These are phyloP conservation scores for Paraescarpia echinospica DNA, from an alignment of 1,140 invertebrate species.

Conservation along the genomic window DNA sequence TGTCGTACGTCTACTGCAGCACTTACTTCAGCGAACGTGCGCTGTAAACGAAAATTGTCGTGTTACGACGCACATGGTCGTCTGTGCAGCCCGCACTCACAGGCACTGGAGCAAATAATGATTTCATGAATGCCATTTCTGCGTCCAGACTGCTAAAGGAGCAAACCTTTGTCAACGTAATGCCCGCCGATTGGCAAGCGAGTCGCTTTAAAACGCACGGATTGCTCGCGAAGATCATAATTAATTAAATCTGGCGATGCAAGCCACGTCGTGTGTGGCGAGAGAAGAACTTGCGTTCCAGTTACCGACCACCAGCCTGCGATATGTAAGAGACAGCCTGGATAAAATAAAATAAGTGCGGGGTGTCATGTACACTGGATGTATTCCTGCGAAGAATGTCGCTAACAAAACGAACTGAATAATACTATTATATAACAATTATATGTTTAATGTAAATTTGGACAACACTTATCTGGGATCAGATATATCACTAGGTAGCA, in stretches of 20 bases:
- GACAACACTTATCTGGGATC: too few species aligned
- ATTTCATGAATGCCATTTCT: neutral
- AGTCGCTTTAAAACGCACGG: neutral
- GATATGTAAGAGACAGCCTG: neutral
- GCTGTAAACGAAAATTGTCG: neutral
- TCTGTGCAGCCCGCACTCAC: neutral
- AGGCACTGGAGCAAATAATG: neutral
- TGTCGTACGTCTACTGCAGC: too few species aligned
- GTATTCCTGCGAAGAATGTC: too few species aligned
- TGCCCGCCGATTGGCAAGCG: neutral
- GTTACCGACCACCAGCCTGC: neutral
- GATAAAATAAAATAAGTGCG: too few species aligned
- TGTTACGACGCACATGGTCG: neutral
- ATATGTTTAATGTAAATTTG: too few species aligned
- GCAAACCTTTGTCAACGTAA: neutral
- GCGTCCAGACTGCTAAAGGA: neutral
- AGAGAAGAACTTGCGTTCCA: neutral
- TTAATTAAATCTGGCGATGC: neutral
- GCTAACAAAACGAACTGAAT: too few species aligned
- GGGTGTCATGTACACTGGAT: too few species aligned
- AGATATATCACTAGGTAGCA: too few species aligned
- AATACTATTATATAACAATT: too few species aligned
- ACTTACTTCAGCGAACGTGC: neutral
- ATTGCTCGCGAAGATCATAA: neutral
- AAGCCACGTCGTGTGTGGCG: neutral